Conservation (phyloP, 2,797 vertebrate species). For the Graptemys geographica region DNA sequence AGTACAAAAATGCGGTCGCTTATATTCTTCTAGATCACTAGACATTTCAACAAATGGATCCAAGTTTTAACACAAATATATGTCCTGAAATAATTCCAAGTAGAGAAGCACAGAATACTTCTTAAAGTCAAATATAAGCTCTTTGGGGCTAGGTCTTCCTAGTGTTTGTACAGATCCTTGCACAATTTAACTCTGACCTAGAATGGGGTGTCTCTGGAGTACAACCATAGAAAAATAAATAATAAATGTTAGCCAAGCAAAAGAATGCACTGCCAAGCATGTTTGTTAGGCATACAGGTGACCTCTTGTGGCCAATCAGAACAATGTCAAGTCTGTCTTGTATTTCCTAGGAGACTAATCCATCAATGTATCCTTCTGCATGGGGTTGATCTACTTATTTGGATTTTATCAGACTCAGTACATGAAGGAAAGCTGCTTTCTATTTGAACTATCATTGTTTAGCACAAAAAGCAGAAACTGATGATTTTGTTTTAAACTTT, state of each 20-base stretch:
- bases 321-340: neutral
- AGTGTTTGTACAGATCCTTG: neutral
- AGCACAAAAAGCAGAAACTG: neutral
- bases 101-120: neutral
- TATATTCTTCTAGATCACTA: neutral
- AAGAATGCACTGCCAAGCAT: neutral
- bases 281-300: neutral
- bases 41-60: neutral
- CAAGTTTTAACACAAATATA: neutral
- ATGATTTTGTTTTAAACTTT: neutral
- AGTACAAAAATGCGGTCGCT: neutral
- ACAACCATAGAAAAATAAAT: neutral
- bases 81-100: neutral
- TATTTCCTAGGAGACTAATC: neutral
- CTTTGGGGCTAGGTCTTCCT: neutral
- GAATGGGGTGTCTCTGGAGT: neutral
- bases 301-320: neutral
- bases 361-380: neutral
- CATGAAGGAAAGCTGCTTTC: neutral
- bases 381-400: neutral
- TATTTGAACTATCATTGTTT: neutral
- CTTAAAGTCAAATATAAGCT: neutral
- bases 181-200: neutral
- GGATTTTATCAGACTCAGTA: neutral
- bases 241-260: neutral